Conservation (phyloP, 2,797 vertebrate genomes). For the Acrossocheilus wenchowensis region DNA sequence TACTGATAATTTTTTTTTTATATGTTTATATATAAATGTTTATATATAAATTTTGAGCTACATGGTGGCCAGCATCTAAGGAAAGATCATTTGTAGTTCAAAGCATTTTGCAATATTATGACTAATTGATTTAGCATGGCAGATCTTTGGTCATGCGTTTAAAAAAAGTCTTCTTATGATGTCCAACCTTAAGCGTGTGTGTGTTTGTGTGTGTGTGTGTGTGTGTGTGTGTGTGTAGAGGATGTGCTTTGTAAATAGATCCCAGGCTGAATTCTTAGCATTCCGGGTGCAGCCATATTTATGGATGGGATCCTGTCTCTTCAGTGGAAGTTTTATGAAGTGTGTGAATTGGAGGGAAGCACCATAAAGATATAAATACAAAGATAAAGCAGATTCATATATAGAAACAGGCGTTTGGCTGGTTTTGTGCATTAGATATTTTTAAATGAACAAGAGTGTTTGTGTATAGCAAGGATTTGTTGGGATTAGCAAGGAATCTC, state of each 20-base stretch:
- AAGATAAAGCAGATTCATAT: not conserved
- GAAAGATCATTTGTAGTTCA: not conserved
- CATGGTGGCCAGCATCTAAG: too few species aligned
- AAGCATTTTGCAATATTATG: not conserved
- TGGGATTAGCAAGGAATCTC: constrained; percentile 11
- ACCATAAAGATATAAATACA: not conserved
- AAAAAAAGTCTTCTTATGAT: constrained; percentile 2
- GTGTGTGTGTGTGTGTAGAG: constrained; percentile 64
- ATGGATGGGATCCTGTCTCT: constrained; percentile 29
- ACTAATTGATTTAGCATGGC: not conserved
- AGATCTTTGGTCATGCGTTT: not conserved
- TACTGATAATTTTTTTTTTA: not conserved
- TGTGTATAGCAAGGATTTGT: constrained; percentile 24
- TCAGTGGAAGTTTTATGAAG: constrained; percentile 17
- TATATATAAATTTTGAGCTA: not conserved
- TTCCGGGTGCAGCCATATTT: constrained; percentile 69
- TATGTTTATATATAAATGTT: not conserved
- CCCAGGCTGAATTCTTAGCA: constrained; percentile 80
- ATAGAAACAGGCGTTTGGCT: not conserved
- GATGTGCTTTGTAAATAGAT: constrained; percentile 82
- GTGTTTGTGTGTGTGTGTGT: constrained; percentile 60
- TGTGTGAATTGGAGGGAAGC: constrained; percentile 18
- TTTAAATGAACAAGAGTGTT: constrained; percentile 3
- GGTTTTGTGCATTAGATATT: not conserved
- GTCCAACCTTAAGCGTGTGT: constrained; percentile 39